Evolutionary conservation across 2,888 invertebrate genomes (phyloP), one percentile per base, ranked within the genome.

Genomic region (Reticulitermes lucifugus): DNA sequence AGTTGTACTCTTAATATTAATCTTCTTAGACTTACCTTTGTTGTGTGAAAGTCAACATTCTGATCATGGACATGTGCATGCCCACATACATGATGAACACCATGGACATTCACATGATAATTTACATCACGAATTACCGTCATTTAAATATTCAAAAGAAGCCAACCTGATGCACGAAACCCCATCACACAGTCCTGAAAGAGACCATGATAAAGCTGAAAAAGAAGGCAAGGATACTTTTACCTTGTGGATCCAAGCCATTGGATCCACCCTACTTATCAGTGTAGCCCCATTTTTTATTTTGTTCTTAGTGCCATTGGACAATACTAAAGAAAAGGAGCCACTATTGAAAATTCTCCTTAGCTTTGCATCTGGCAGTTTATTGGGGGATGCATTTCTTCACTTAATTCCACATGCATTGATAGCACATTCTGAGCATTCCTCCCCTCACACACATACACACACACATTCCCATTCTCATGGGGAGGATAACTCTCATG

Each of bases 361-460:
- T 79, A 97, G 98, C 25, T 98, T 98, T 91, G 98, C 98, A 0
- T 98, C 98, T 1, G 98, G 98, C 75, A 98, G 99, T 79, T 93
- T 99, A 22, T 93, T 99, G 0, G 99, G 99, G 12, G 99, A 99
- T 92, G 99, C 99, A 0, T 99, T 99, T 91, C 93, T 99, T 10
- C 99, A 99, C 92, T 92, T 99, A 87, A 99, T 99, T 89, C 99
- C 99, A 1, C 99, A 99, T 91, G 98, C 99, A 79, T 93, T 95
- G 51, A 92, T 92, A 88, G 94, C 94, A 0, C 93, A 93, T 85
- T 89, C 89, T 0, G 87, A 84, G 12, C 88, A 88, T 82, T 83
- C 84, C 12, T 89, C 90, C 84, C 83, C 85, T 21, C 92, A 93
- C 81, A 87, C 88, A 21, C 90, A 90, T 84, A 88, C 89, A 0